Evolutionary conservation across 1,140 invertebrate species (phyloP), one percentile per base, ranked within the genome.

Genomic region (Penaeus vannamei): DNA sequence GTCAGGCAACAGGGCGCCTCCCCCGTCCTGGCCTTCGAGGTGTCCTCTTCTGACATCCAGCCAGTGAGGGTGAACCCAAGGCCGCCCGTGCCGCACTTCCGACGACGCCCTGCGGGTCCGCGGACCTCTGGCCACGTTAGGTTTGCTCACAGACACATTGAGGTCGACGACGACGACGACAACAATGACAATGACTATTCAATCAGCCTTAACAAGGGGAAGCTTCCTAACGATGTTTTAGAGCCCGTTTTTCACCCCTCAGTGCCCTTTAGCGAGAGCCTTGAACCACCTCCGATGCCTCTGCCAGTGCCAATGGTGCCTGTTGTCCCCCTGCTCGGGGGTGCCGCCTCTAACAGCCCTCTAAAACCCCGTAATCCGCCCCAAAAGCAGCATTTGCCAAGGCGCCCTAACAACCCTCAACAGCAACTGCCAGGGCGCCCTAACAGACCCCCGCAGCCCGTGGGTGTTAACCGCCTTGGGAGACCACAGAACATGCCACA

Each of bases 111-210:
- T 2, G 62, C 36, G 19, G 84, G 84, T 36, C 88, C 84, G 32
- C 76, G 84, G 20, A 90, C 88, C n/a, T 36, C 84, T 72, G 60
- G 61, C 60, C 26, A 26, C n/a, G 26, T 81, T 66, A 59, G 80
- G n/a, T 85, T 89, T 76, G 19, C 81, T n/a, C 86, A 90, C 26
- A 87, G 79, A 66, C 87, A 23, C 87, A 91, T 90, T 92, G 93
- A 59, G 92, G 93, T 64, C 92, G 94, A 91, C 92, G 94, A 91
- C 92, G 94, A 0, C 94, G 95, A 92, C 26, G 69, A 84, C 23
- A 76, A 10, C n/a, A 69, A 84, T 69, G 77, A 87, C 62, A 42
- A 80, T 32, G 66, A 84, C 60, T 19, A 32, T 64, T 26, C 32
- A 17, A 60, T 82, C 23, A 81, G 46, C 20, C 42, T 14, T n/a